Conservation (phyloP, 2,797 vertebrate genomes). For the Avahi laniger region DNA sequence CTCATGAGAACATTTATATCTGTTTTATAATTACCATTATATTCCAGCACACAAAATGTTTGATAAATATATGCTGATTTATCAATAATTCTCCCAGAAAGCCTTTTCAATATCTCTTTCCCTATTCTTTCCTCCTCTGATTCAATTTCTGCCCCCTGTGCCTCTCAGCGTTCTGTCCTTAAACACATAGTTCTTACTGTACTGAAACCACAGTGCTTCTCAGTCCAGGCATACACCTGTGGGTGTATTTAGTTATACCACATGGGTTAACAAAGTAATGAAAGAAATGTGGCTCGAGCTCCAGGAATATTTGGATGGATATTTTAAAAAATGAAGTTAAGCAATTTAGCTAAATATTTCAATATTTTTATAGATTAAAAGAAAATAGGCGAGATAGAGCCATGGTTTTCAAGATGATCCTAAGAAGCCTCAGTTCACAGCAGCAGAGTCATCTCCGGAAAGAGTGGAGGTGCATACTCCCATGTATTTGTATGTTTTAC, state of each 20-base stretch:
- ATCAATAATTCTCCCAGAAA: not conserved
- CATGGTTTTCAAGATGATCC: not conserved
- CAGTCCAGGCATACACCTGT: not conserved
- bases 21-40: not conserved
- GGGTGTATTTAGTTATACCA: not conserved
- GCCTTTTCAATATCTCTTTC: not conserved
- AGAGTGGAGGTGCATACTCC: rapidly evolving
- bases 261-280: not conserved
- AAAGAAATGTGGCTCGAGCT: not conserved
- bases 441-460: not conserved
- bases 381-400: not conserved
- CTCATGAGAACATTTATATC: not conserved
- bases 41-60: not conserved
- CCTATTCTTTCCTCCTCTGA: not conserved
- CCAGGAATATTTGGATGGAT: not conserved
- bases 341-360: not conserved
- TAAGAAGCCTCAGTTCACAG: not conserved
- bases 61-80: not conserved
- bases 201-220: not conserved
- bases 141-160: not conserved
- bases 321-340: not conserved
- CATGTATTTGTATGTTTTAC: not conserved
- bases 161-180: not conserved
- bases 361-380: not conserved
- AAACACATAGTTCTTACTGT: not conserved